phyloP scores from a whole-genome alignment of 64 coral and sea anemone genomes.

The Stichodactyla helianthus region DNA sequence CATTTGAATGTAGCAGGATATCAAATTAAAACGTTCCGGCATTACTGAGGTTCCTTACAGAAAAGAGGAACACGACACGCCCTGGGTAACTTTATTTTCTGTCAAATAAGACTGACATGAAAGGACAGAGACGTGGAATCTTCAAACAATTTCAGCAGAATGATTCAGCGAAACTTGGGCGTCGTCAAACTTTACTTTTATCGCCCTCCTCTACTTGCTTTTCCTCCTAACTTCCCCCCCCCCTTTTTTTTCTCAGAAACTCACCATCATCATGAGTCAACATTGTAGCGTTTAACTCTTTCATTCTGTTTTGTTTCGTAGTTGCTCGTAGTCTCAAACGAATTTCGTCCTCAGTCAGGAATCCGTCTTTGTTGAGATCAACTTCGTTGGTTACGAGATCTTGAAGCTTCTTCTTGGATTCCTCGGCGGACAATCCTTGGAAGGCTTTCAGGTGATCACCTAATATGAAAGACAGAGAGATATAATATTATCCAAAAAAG shows the following conservation, averaged over 20 bases:
- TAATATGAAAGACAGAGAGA: neutral
- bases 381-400: conserved; percentile 62
- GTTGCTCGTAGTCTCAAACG: conserved; percentile 56
- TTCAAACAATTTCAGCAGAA: too few species aligned
- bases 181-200: too few species aligned
- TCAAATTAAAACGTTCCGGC: too few species aligned
- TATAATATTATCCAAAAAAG: too few species aligned
- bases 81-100: too few species aligned
- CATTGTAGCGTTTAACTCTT: conserved; percentile 69
- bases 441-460: conserved; percentile 74
- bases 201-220: neutral
- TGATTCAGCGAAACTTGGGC: too few species aligned
- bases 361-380: conserved; percentile 77
- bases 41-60: too few species aligned
- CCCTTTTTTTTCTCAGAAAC: neutral
- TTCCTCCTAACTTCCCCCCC: too few species aligned
- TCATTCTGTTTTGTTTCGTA: conserved; percentile 58
- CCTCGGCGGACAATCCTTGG: conserved; percentile 64
- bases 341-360: conserved; percentile 77
- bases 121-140: too few species aligned
- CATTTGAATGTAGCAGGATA: too few species aligned
- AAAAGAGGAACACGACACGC: too few species aligned
- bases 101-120: too few species aligned
- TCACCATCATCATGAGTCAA: conserved; percentile 78
- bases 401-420: conserved; percentile 58